phyloP scores from a whole-genome alignment of 2,888 invertebrate species.

The Caenorhabditis sp. region DNA sequence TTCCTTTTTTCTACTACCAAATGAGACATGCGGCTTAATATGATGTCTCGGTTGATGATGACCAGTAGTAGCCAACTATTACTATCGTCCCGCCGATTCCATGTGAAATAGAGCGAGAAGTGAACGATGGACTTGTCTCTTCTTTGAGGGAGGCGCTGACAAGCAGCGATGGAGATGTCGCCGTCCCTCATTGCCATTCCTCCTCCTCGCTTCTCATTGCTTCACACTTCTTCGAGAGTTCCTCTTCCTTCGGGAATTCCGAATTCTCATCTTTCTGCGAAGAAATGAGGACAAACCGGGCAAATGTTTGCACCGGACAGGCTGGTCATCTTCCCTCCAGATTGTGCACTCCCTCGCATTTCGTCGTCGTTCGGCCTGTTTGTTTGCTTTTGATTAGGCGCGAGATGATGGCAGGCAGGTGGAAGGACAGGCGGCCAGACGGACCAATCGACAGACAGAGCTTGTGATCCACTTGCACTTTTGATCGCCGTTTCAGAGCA shows the following conservation, averaged over 20 bases:
- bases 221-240: slow-evolving; percentile 13
- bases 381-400: slow-evolving; percentile 56
- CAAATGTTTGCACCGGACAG: not conserved
- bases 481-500: no score
- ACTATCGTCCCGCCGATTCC: slow-evolving; percentile 29
- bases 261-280: slow-evolving; percentile 6
- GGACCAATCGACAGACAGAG: not conserved
- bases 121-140: slow-evolving; percentile 41
- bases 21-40: slow-evolving; percentile 46
- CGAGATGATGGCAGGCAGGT: slow-evolving; percentile 34
- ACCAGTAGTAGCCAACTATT: slow-evolving; percentile 16
- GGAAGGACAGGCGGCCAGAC: not conserved
- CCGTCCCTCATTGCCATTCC: slow-evolving; percentile 5
- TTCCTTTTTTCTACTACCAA: slow-evolving; percentile 20
- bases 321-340: slow-evolving; percentile 23
- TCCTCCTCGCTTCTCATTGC: slow-evolving; percentile 18
- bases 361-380: slow-evolving; percentile 7
- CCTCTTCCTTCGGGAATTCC: not conserved
- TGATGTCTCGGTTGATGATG: slow-evolving; percentile 39
- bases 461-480: no score
- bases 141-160: slow-evolving; percentile 21
- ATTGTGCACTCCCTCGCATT: slow-evolving; percentile 26
- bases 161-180: slow-evolving; percentile 14
- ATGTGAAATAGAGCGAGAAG: slow-evolving; percentile 55
- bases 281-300: not conserved